Evolutionary conservation across 2,888 invertebrate genomes (phyloP).

Genomic region (Sturmia bella): DNA sequence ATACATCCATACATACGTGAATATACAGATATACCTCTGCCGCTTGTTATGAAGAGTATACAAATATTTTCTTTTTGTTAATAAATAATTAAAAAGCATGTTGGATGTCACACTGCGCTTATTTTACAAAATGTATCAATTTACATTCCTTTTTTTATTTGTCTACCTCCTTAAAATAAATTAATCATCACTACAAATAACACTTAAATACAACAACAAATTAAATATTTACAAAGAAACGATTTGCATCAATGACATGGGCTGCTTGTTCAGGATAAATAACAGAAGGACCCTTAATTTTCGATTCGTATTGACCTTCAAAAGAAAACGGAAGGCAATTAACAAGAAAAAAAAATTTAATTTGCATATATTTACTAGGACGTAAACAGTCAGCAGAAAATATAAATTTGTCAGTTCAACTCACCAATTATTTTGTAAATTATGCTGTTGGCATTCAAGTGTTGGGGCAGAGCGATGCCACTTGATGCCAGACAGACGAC

Average conservation of each 20-base stretch:
- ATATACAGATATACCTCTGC: too few relatives aligned
- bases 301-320: conserved; percentile 57
- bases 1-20: too few relatives aligned
- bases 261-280: conserved; percentile 52
- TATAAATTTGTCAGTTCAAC: not conserved
- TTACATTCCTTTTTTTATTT: too few relatives aligned
- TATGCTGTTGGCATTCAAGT: conserved; percentile 30
- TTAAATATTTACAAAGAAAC: conserved; percentile 45
- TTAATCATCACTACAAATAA: not conserved
- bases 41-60: too few relatives aligned
- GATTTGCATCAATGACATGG: conserved; percentile 45
- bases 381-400: not conserved
- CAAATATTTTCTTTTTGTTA: too few relatives aligned
- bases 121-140: too few relatives aligned
- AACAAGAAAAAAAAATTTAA: not conserved
- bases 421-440: conserved; percentile 54
- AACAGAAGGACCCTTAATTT: conserved; percentile 43
- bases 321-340: too few relatives aligned
- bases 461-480: conserved; percentile 20
- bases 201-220: conserved; percentile 15
- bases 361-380: not conserved
- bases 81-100: too few relatives aligned
- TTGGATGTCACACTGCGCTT: too few relatives aligned
- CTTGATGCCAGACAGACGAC: conserved; percentile 13
- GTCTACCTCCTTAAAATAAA: conserved; percentile 14